phyloP scores from a whole-genome alignment of 2,797 vertebrate genomes.

The Coregonus ussuriensis region DNA sequence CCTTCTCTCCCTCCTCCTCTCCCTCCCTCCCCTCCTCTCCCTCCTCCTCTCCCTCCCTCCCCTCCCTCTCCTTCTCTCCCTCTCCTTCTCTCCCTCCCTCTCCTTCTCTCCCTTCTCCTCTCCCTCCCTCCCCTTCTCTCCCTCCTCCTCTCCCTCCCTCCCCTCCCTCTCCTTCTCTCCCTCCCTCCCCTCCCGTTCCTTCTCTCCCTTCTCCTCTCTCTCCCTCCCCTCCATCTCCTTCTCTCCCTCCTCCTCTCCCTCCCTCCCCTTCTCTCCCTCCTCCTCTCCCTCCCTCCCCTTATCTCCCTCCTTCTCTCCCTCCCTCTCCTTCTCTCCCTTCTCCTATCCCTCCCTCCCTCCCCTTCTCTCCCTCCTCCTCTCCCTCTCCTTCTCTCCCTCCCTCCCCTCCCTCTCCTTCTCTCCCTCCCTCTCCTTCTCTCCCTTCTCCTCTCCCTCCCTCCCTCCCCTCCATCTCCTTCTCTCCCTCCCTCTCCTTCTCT shows the following conservation, averaged over 20 bases:
- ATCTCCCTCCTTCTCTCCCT: background rate
- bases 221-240: constrained; percentile 1
- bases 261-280: too few relatives aligned
- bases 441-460: too few relatives aligned
- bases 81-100: background rate
- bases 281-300: too few relatives aligned
- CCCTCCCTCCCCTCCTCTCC: constrained; percentile 34
- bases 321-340: background rate
- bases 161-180: background rate
- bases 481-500: too few relatives aligned
- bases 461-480: too few relatives aligned
- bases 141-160: background rate
- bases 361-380: background rate
- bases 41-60: background rate
- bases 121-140: constrained; percentile 16
- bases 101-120: constrained; percentile 8
- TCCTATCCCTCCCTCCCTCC: too few relatives aligned
- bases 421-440: too few relatives aligned
- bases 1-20: constrained; percentile 7
- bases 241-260: background rate
- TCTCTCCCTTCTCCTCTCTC: constrained; percentile 13
- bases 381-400: too few relatives aligned
- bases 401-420: too few relatives aligned
- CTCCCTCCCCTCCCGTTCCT: background rate
- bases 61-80: background rate